Percentiles rank a stretch among this genome's conserved stretches.
Conservation (phyloP, 2,797 vertebrate genomes). For the Coreius guichenoti region DNA sequence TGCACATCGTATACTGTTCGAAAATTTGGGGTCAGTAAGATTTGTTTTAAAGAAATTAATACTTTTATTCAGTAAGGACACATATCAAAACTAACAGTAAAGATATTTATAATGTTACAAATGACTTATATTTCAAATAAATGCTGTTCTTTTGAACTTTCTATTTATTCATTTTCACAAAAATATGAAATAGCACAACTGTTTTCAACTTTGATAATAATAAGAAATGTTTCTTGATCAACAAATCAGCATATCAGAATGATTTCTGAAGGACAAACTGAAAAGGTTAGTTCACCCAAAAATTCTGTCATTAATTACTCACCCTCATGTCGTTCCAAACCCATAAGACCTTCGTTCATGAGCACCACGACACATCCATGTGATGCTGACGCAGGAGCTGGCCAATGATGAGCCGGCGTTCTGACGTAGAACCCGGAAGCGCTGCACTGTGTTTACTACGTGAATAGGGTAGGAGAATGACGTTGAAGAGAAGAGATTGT, state of each 20-base stretch:
- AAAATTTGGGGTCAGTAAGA: too few species aligned
- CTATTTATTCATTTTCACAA: not conserved
- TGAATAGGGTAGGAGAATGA: too few species aligned
- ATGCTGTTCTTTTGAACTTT: not conserved
- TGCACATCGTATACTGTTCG: not conserved
- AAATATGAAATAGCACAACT: not conserved
- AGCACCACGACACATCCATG: too few species aligned
- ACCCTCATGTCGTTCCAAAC: too few species aligned
- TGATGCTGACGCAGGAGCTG: too few species aligned
- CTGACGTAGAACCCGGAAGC: too few species aligned
- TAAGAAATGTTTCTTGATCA: not conserved
- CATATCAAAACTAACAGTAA: not conserved
- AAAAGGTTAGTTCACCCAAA: too few species aligned
- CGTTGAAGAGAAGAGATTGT: too few species aligned
- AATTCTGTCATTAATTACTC: too few species aligned
- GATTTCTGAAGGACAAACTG: not conserved
- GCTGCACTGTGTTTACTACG: too few species aligned
- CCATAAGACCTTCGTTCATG: too few species aligned
- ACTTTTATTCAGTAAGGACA: not conserved
- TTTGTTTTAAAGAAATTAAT: not conserved
- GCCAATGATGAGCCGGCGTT: too few species aligned
- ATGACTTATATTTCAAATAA: not conserved
- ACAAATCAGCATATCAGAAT: not conserved
- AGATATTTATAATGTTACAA: not conserved
- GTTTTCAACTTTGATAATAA: not conserved